A percentile compares a stretch with the other conserved stretches of the same genome.
Evolutionary conservation across 2,888 invertebrate genomes (phyloP).

Genomic region (Halictus quadricinctus): DNA sequence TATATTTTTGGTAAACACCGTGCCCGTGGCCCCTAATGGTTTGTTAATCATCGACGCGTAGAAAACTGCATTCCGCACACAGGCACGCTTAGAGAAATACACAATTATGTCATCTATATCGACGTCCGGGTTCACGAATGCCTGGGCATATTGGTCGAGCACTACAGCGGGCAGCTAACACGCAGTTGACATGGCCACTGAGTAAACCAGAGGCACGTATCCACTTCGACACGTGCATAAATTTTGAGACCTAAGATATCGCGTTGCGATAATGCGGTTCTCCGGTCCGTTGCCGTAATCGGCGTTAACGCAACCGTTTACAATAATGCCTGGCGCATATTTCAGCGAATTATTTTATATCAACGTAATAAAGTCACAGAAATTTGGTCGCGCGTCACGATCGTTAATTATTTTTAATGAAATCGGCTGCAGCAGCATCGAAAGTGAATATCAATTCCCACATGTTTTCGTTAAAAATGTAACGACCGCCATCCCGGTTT

Average conservation of each 20-base stretch:
- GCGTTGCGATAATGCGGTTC: not conserved
- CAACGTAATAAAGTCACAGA: not conserved
- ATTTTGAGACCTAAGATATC: conserved; percentile 19
- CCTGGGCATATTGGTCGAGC: conserved; percentile 48
- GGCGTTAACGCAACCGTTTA: not conserved
- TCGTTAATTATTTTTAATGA: conserved; percentile 41
- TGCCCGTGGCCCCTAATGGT: not conserved
- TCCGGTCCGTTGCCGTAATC: not conserved
- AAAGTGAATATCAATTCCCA: conserved; percentile 32
- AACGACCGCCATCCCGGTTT: not conserved
- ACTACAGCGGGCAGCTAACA: conserved; percentile 38
- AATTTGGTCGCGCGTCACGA: not conserved
- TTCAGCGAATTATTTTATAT: not conserved
- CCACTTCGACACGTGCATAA: conserved; percentile 3
- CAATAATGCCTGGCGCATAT: not conserved
- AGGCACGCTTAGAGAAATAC: conserved; percentile 19
- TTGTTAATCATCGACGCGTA: conserved; percentile 16
- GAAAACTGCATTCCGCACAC: not conserved
- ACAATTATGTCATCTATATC: conserved; percentile 4
- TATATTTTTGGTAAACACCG: not conserved
- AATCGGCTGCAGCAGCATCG: conserved; percentile 8
- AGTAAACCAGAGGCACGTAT: conserved; percentile 35
- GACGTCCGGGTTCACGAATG: conserved; percentile 28
- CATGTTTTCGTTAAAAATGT: conserved; percentile 1
- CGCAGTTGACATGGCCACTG: conserved; percentile 41